Conservation (phyloP, 2,113 vertebrate species). For the Balaeniceps rex region DNA sequence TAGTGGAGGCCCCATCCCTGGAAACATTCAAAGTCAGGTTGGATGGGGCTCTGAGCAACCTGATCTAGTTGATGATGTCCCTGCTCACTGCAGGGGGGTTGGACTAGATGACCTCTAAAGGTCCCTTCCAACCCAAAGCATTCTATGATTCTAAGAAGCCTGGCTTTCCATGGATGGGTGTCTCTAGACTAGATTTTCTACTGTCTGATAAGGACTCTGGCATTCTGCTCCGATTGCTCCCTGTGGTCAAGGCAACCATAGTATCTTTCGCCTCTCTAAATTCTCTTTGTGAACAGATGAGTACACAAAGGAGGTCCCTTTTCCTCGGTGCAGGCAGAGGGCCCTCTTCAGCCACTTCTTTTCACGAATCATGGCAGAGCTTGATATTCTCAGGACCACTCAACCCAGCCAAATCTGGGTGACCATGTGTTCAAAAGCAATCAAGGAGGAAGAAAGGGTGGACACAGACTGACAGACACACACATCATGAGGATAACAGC, state of each 20-base stretch:
- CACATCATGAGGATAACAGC: neutral
- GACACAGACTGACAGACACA: neutral
- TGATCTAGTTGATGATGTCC: no score
- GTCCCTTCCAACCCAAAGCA: no score
- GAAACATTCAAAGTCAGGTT: no score
- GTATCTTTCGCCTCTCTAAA: neutral
- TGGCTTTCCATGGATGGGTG: neutral
- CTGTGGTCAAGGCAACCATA: neutral
- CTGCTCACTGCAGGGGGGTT: no score
- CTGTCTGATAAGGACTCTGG: neutral
- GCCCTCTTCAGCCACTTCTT: neutral
- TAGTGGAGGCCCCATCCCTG: no score
- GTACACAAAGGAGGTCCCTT: neutral
- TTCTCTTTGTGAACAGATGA: neutral
- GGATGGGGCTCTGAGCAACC: no score
- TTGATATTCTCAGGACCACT: neutral
- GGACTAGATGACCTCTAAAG: no score
- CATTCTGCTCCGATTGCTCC: neutral
- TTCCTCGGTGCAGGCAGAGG: accelerated
- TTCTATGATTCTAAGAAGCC: no score
- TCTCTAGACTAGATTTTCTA: neutral
- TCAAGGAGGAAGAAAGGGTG: neutral
- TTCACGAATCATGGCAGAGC: neutral
- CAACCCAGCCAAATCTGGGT: neutral
- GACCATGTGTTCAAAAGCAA: neutral